phyloP scores from a whole-genome alignment of 1,140 invertebrate species.

The Latrodectus geometricus region DNA sequence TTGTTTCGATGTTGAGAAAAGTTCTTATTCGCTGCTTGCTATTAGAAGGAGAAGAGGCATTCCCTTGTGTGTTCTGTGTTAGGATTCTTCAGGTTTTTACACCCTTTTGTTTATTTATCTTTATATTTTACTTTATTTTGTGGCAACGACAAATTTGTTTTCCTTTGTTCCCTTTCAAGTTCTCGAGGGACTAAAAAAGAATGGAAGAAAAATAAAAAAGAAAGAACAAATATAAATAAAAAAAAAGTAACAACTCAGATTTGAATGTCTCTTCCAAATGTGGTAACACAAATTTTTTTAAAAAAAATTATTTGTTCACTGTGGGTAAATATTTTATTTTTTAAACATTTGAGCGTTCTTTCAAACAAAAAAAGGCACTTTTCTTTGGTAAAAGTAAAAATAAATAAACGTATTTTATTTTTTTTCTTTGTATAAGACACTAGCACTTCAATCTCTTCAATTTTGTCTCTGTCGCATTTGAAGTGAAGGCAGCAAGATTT shows the following conservation, averaged over 20 bases:
- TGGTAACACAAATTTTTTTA: constrained; percentile 1
- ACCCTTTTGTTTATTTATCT: constrained; percentile 60
- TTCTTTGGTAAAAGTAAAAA: constrained; percentile 17
- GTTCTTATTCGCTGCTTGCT: constrained; percentile 34
- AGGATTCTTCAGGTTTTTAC: constrained; percentile 42
- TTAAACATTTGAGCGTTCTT: constrained; percentile 29
- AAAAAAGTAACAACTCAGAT: background rate
- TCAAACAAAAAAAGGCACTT: background rate
- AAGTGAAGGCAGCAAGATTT: constrained; percentile 32
- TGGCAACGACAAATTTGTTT: constrained; percentile 61
- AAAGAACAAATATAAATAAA: background rate
- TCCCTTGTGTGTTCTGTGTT: constrained; percentile 22
- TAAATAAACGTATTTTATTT: constrained; percentile 24
- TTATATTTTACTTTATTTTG: constrained; percentile 57
- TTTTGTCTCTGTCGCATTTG: constrained; percentile 50
- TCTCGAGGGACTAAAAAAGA: constrained; percentile 31
- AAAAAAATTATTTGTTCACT: constrained; percentile 40
- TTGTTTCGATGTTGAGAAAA: constrained; percentile 57
- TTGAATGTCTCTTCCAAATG: background rate
- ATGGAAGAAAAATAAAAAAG: background rate
- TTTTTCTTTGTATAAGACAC: constrained; percentile 17
- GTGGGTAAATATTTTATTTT: constrained; percentile 41
- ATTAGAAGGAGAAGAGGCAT: constrained; percentile 3
- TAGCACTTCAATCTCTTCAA: constrained; percentile 54
- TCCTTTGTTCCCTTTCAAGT: constrained; percentile 51